These are phyloP conservation scores for Stenopsyche tienmushanensis DNA, from an alignment of 1,140 invertebrate species.

Conservation along the genomic window DNA sequence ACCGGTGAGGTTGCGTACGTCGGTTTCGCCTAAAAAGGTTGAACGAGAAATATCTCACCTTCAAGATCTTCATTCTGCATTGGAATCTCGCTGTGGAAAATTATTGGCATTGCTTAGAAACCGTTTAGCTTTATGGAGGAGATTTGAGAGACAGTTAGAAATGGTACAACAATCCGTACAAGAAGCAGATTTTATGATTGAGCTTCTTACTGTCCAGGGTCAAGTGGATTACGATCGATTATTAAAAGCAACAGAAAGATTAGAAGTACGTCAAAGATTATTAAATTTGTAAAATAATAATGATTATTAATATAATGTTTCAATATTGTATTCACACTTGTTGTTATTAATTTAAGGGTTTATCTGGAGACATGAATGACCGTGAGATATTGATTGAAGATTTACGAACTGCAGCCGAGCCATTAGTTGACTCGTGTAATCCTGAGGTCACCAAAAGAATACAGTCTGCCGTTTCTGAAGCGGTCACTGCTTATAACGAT, in stretches of 20 bases:
- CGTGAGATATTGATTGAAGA: constrained; percentile 71
- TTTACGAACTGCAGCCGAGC: constrained; percentile 65
- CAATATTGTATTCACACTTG: background rate
- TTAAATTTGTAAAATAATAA: background rate
- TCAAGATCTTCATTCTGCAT: constrained; percentile 68
- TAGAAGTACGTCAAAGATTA: constrained; percentile 64
- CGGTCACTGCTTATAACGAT: constrained; percentile 72
- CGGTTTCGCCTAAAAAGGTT: constrained; percentile 70
- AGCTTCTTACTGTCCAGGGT: constrained; percentile 75
- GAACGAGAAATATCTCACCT: constrained; percentile 73
- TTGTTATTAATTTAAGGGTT: constrained; percentile 49
- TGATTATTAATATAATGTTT: background rate
- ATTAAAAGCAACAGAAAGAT: constrained; percentile 74
- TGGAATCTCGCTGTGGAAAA: constrained; percentile 68
- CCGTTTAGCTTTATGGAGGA: constrained; percentile 67
- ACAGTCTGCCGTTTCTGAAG: constrained; percentile 70
- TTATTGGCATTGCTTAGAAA: constrained; percentile 65
- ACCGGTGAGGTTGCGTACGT: constrained; percentile 68
- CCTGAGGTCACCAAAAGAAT: constrained; percentile 69
- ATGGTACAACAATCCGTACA: constrained; percentile 75
- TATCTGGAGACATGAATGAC: constrained; percentile 64
- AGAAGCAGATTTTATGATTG: constrained; percentile 83
- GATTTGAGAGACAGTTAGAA: constrained; percentile 74
- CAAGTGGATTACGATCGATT: constrained; percentile 78
- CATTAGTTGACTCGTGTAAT: constrained; percentile 66